phyloP scores from a whole-genome alignment of 1,140 invertebrate species.

The Choristoneura fumiferana region DNA sequence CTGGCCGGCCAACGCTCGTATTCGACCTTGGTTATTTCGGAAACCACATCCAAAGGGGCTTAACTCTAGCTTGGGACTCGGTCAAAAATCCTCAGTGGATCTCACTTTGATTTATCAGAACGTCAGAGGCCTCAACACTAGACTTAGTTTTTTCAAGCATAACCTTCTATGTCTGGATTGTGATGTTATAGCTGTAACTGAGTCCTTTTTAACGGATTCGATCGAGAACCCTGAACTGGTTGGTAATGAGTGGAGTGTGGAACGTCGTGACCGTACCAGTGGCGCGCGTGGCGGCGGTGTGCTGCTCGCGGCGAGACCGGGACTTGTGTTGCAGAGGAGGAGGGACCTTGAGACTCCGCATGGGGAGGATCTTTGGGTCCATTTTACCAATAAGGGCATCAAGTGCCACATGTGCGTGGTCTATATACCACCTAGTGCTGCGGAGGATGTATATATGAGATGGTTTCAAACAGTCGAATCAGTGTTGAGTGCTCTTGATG shows the following conservation, averaged over 20 bases:
- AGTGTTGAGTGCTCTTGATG: background rate
- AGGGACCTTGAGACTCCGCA: background rate
- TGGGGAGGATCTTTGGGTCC: background rate
- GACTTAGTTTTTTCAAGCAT: background rate
- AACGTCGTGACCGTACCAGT: background rate
- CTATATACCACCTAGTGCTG: background rate
- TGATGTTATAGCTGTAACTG: background rate
- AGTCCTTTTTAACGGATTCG: background rate
- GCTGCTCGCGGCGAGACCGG: background rate
- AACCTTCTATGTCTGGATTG: background rate
- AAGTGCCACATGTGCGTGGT: background rate
- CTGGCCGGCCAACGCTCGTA: constrained; percentile 14
- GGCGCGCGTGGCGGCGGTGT: background rate
- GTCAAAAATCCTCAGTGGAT: background rate
- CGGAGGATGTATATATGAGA: background rate
- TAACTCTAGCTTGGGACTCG: too few species aligned
- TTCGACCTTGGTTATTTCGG: constrained; percentile 14
- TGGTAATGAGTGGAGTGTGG: background rate
- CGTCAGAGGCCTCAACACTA: constrained; percentile 5
- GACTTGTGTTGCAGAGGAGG: background rate
- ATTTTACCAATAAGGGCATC: background rate
- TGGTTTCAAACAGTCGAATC: background rate
- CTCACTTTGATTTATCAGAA: constrained; percentile 1
- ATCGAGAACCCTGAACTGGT: background rate
- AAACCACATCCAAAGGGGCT: too few species aligned